A percentile compares a stretch with the other conserved stretches of the same genome.
phyloP scores from a whole-genome alignment of 1,140 invertebrate genomes.

The Drosophila teissieri region DNA sequence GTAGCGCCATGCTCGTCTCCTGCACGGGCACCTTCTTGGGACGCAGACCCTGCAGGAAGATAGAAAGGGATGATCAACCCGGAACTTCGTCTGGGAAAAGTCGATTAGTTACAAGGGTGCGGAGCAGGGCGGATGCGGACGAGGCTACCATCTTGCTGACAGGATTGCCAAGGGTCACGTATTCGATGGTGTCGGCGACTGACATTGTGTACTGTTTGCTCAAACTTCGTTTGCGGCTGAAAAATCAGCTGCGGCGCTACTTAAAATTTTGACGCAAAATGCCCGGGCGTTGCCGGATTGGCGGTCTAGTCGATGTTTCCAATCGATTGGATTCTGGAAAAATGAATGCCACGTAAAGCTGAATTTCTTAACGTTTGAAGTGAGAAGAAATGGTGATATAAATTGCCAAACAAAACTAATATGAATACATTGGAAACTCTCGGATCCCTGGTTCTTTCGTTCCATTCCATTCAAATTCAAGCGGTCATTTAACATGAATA shows the following conservation, averaged over 20 bases:
- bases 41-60: constrained; percentile 55
- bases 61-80: neutral
- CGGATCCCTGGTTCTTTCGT: neutral
- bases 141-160: constrained; percentile 65
- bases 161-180: constrained; percentile 74
- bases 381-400: neutral
- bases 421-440: too few species aligned
- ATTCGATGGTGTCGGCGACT: constrained; percentile 66
- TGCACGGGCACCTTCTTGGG: constrained; percentile 55
- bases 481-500: too few species aligned
- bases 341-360: neutral
- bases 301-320: constrained; percentile 5
- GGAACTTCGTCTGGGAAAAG: neutral
- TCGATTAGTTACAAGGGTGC: constrained; percentile 54
- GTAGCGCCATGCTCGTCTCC: constrained; percentile 2
- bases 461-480: too few species aligned
- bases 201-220: constrained; percentile 56
- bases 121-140: constrained; percentile 46
- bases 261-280: constrained; percentile 39
- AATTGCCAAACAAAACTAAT: too few species aligned
- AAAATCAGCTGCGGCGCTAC: constrained; percentile 11
- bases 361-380: constrained; percentile 1
- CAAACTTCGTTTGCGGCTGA: constrained; percentile 17
- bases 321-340: neutral
- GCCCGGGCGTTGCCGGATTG: constrained; percentile 27